These are phyloP conservation scores for Meta bourneti DNA, from an alignment of 2,888 invertebrate genomes.

Conservation along the genomic window DNA sequence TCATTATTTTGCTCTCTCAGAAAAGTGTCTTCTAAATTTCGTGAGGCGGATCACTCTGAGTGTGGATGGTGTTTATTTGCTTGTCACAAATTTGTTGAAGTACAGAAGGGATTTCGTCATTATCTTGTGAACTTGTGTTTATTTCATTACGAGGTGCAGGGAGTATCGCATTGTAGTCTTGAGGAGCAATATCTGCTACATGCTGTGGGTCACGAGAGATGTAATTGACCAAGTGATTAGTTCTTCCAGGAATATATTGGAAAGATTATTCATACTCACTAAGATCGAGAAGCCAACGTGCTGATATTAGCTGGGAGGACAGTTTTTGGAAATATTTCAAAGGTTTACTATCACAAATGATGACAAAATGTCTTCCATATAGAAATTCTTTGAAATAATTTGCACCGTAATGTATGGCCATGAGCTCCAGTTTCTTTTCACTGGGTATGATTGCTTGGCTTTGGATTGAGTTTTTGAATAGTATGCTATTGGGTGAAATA, in stretches of 20 bases:
- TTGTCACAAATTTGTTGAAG: not conserved
- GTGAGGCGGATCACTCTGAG: not conserved
- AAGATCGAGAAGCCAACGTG: not conserved
- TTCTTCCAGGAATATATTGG: not conserved
- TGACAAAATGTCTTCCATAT: not conserved
- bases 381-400: not conserved
- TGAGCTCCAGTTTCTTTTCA: not conserved
- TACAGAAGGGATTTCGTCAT: not conserved
- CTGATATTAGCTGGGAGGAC: not conserved
- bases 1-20: not conserved
- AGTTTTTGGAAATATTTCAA: not conserved
- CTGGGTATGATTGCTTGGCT: not conserved
- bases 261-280: not conserved
- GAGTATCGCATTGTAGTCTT: not conserved
- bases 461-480: not conserved
- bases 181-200: not conserved
- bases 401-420: not conserved
- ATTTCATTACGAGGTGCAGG: not conserved
- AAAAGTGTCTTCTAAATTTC: not conserved
- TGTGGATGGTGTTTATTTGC: not conserved
- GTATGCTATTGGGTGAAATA: not conserved
- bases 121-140: not conserved
- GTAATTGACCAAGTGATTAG: not conserved
- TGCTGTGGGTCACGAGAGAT: not conserved
- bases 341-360: not conserved